phyloP scores from a whole-genome alignment of 2,888 invertebrate species.

The Morinoia aosen region DNA sequence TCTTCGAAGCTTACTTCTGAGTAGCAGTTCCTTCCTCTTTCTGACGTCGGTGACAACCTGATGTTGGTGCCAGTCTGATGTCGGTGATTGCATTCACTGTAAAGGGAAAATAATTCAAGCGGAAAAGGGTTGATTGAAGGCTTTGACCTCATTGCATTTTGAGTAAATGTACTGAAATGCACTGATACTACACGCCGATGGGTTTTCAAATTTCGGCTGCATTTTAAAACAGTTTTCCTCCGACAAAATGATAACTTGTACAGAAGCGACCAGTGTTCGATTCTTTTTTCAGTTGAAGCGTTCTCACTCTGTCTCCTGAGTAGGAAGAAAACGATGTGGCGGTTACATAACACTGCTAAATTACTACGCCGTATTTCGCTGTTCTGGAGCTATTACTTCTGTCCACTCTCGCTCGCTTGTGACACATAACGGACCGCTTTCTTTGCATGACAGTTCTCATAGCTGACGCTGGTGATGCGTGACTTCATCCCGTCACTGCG shows the following conservation, averaged over 20 bases:
- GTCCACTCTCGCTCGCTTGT: neutral
- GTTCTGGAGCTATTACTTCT: neutral
- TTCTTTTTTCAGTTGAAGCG: neutral
- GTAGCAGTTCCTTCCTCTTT: no score
- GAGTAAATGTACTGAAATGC: neutral
- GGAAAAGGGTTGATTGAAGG: neutral
- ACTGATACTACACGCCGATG: neutral
- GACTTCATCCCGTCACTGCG: neutral
- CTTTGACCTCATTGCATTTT: neutral
- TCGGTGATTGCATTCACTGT: no score
- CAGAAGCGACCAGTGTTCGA: neutral
- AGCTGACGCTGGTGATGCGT: neutral
- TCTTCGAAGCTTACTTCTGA: no score
- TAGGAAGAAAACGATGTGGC: neutral
- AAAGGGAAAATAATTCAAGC: no score
- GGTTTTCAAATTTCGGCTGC: neutral
- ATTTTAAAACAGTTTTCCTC: neutral
- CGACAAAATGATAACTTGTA: no score
- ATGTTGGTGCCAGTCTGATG: no score
- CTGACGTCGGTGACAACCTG: no score
- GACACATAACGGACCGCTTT: conserved; percentile 3
- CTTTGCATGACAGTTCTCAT: neutral
- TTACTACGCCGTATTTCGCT: neutral
- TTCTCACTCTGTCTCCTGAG: neutral
- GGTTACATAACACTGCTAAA: neutral